Percentiles rank a stretch among this genome's conserved stretches.
Evolutionary conservation across 2,113 vertebrate species (phyloP).

Genomic region (Corythornis vintsioides): DNA sequence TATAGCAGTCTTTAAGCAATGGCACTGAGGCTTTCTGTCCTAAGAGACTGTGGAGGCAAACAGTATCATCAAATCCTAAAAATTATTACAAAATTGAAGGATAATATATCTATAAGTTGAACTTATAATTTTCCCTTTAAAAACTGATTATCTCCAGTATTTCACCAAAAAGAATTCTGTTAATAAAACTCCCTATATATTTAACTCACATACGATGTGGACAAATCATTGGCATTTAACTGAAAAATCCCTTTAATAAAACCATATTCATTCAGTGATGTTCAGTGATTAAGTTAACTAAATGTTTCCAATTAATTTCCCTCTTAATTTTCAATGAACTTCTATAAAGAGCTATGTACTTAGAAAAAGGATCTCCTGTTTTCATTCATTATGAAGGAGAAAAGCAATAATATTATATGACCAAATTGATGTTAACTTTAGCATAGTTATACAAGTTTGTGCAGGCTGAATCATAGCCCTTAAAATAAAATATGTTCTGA

Average conservation of each 20-base stretch:
- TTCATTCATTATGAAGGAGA: not conserved
- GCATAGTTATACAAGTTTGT: not conserved
- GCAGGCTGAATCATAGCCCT: not conserved
- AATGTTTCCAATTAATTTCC: conserved; percentile 26
- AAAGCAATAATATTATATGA: not conserved
- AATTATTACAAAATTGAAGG: not conserved
- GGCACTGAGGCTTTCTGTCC: not conserved
- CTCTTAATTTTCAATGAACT: not conserved
- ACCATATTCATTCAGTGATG: not conserved
- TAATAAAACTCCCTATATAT: not conserved
- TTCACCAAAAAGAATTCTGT: not conserved
- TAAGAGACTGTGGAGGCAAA: not conserved
- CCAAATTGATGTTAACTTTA: not conserved
- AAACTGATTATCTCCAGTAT: not conserved
- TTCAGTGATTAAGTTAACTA: conserved; percentile 9
- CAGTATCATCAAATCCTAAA: not conserved
- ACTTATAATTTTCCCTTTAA: not conserved
- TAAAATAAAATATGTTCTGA: not conserved
- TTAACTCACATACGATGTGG: not conserved
- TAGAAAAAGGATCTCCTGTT: not conserved
- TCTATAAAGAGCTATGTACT: not conserved
- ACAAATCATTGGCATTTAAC: conserved; percentile 9
- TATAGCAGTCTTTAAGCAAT: not conserved
- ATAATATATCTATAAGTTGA: not conserved
- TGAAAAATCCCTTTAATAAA: conserved; percentile 44